Conservation (phyloP, 2,113 vertebrate species). For the Porphyrio hochstetteri region DNA sequence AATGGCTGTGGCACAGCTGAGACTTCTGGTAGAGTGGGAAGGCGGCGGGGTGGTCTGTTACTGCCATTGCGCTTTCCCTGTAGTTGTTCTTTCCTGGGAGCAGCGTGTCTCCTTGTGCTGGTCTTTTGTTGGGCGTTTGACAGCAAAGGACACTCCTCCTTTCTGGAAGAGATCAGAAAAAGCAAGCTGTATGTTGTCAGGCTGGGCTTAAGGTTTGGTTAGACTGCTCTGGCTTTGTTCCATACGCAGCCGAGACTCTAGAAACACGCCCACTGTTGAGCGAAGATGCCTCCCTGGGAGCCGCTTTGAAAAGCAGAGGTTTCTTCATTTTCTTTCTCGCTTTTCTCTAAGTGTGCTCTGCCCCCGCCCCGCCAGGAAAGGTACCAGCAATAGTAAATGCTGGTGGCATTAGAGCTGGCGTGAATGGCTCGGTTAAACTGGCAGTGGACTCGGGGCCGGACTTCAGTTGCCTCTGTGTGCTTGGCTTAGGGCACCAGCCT, state of each 20-base stretch:
- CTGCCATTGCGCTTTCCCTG: not conserved
- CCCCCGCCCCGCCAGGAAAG: not conserved
- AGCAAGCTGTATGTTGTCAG: not conserved
- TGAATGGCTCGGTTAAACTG: not conserved
- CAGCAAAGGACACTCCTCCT: not conserved
- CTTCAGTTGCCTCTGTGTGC: not conserved
- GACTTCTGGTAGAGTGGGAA: not conserved
- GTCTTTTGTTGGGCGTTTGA: not conserved
- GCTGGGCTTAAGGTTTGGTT: not conserved
- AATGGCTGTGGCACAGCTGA: not conserved
- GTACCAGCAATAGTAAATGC: not conserved
- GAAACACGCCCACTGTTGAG: not conserved
- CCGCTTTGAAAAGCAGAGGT: not conserved
- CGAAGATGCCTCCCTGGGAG: not conserved
- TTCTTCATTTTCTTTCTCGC: not conserved
- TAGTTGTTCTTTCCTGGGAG: not conserved
- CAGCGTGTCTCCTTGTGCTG: not conserved
- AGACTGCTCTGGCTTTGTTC: not conserved
- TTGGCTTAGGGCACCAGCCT: not conserved
- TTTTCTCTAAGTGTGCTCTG: not conserved
- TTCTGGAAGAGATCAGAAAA: slow-evolving; percentile 52
- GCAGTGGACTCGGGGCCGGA: not conserved
- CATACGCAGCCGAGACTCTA: not conserved
- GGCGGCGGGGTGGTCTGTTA: not conserved
- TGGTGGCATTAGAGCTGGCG: not conserved